These are phyloP conservation scores for Tanypteryx hageni DNA, from an alignment of 2,888 invertebrate species.

Conservation along the genomic window DNA sequence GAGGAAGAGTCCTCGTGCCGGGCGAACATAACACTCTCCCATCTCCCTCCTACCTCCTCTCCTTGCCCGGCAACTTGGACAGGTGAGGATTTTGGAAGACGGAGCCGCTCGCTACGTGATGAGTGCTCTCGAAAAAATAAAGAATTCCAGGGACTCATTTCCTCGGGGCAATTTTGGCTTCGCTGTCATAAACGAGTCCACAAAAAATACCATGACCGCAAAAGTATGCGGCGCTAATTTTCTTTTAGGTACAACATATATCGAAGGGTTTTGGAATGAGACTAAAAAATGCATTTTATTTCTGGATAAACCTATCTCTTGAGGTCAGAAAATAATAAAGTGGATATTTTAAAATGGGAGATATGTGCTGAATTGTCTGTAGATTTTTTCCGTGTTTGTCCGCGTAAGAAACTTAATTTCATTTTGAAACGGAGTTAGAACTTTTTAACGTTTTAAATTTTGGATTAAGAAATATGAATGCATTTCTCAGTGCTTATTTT, in stretches of 20 bases:
- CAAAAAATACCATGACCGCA: neutral
- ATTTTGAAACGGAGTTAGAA: too few species aligned
- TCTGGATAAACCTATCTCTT: too few species aligned
- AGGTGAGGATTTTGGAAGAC: slow-evolving; percentile 53
- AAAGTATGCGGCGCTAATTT: neutral
- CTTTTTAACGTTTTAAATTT: too few species aligned
- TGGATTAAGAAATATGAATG: too few species aligned
- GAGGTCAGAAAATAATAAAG: too few species aligned
- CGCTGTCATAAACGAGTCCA: neutral
- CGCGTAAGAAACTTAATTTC: too few species aligned
- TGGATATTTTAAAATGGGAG: too few species aligned
- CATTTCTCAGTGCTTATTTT: too few species aligned
- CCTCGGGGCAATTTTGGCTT: neutral
- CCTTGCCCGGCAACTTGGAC: neutral
- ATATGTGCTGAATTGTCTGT: too few species aligned
- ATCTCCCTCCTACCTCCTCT: slow-evolving; percentile 12
- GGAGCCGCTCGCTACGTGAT: slow-evolving; percentile 31
- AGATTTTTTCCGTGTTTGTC: too few species aligned
- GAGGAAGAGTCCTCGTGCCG: slow-evolving; percentile 2
- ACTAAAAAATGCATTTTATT: too few species aligned
- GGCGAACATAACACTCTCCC: neutral
- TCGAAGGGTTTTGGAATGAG: neutral
- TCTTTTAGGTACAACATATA: neutral
- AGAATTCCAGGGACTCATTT: slow-evolving; percentile 11
- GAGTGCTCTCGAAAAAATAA: slow-evolving; percentile 36